Evolutionary conservation across 2,113 vertebrate species (phyloP).

Genomic region (Ariopsis seemanni): DNA sequence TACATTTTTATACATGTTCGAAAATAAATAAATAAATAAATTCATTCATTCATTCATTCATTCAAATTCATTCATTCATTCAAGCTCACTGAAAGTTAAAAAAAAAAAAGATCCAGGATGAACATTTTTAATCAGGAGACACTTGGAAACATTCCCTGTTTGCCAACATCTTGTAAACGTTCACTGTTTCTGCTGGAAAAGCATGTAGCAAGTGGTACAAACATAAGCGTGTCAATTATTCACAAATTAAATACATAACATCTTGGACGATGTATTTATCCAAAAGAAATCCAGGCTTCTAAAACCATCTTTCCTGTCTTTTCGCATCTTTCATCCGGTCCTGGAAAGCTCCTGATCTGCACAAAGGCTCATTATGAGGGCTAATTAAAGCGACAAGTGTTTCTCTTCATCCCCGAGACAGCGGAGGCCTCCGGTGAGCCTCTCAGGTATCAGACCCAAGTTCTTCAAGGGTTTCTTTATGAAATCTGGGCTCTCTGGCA

Average conservation of each 20-base stretch:
- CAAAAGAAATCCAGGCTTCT: neutral
- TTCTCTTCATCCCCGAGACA: neutral
- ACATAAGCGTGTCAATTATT: neutral
- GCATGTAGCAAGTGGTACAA: neutral
- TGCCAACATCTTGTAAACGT: too few relatives aligned
- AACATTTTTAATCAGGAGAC: too few relatives aligned
- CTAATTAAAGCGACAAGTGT: neutral
- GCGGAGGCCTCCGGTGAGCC: neutral
- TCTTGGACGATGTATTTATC: neutral
- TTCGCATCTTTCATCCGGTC: neutral
- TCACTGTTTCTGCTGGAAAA: too few relatives aligned
- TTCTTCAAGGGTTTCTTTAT: constrained; percentile 4
- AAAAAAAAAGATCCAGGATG: too few relatives aligned
- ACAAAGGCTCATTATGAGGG: neutral
- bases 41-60: too few relatives aligned
- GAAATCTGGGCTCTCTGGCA: constrained; percentile 5
- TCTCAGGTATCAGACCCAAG: neutral
- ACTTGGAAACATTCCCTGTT: too few relatives aligned
- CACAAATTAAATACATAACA: neutral
- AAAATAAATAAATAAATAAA: too few relatives aligned
- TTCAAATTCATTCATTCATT: too few relatives aligned
- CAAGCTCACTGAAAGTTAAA: too few relatives aligned
- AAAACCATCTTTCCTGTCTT: neutral
- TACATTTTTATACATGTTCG: too few relatives aligned
- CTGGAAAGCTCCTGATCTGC: neutral